Percentiles rank a stretch among this genome's conserved stretches.
Evolutionary conservation across 2,888 invertebrate species (phyloP).

Genomic region (Xestobium rufovillosum): DNA sequence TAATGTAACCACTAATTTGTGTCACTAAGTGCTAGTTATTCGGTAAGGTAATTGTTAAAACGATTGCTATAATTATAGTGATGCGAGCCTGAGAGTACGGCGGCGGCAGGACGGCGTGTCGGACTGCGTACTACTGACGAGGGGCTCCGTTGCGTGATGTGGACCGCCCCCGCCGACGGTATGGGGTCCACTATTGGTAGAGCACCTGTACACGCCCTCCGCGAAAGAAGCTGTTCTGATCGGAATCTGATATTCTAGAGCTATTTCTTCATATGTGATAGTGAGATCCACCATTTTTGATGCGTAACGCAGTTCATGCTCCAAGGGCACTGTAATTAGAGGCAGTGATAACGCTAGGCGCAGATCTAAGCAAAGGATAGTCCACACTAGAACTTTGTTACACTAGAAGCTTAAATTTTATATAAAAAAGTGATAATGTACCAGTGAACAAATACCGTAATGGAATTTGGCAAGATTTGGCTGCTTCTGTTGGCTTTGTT

Average conservation of each 20-base stretch:
- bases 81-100: constrained; percentile 11
- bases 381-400: too few species aligned
- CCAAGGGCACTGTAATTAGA: too few species aligned
- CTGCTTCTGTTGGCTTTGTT: too few species aligned
- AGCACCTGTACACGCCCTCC: constrained; percentile 29
- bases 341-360: too few species aligned
- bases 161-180: constrained; percentile 19
- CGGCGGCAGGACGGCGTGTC: constrained; percentile 24
- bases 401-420: too few species aligned
- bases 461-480: too few species aligned
- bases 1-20: constrained; percentile 34
- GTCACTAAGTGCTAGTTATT: constrained; percentile 34
- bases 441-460: too few species aligned
- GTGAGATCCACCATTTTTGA: too few species aligned
- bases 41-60: constrained; percentile 32
- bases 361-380: too few species aligned
- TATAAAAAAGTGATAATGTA: too few species aligned
- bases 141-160: constrained; percentile 26
- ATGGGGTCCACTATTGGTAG: constrained; percentile 30
- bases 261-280: too few species aligned
- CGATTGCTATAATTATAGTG: constrained; percentile 29
- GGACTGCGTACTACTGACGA: constrained; percentile 26
- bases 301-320: too few species aligned
- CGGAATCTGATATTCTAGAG: neutral
- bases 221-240: constrained; percentile 16